Evolutionary conservation across 2,797 vertebrate genomes (phyloP).

Genomic region (Microchirus variegatus): DNA sequence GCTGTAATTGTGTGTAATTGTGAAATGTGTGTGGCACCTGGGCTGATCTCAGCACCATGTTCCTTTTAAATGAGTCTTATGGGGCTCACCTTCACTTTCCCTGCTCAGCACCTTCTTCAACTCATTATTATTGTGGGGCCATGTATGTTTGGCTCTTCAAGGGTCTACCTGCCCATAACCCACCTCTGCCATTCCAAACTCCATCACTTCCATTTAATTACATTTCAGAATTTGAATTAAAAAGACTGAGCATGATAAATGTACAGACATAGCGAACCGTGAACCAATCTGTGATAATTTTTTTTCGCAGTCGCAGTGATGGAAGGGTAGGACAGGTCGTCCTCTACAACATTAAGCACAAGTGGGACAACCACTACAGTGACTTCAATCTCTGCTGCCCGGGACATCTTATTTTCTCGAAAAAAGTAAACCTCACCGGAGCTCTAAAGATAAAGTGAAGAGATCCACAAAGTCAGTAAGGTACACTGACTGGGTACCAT

Average conservation of each 20-base stretch:
- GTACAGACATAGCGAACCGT: constrained; percentile 40
- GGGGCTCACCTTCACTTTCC: constrained; percentile 74
- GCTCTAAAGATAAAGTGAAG: not conserved
- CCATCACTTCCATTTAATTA: constrained; percentile 62
- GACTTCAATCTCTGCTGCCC: not conserved
- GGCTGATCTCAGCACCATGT: constrained; percentile 68
- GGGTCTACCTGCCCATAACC: constrained; percentile 54
- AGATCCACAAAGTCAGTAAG: not conserved
- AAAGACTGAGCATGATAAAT: constrained; percentile 57
- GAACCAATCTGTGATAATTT: constrained; percentile 5
- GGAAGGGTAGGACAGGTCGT: constrained; percentile 15
- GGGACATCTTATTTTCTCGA: not conserved
- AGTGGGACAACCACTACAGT: not conserved
- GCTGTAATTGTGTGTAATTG: constrained; percentile 80
- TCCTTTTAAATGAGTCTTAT: constrained; percentile 72
- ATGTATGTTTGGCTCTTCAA: constrained; percentile 60
- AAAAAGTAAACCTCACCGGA: not conserved
- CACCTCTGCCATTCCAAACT: constrained; percentile 50
- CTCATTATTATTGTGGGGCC: constrained; percentile 71
- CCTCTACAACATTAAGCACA: not conserved
- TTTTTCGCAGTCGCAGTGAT: constrained; percentile 24
- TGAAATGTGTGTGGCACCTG: constrained; percentile 62
- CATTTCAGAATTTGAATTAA: constrained; percentile 62
- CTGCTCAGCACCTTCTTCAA: constrained; percentile 74
- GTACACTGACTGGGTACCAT: not conserved